A percentile compares a stretch with the other conserved stretches of the same genome.
phyloP scores from a whole-genome alignment of 2,797 vertebrate genomes.

The Labeo calbasu region DNA sequence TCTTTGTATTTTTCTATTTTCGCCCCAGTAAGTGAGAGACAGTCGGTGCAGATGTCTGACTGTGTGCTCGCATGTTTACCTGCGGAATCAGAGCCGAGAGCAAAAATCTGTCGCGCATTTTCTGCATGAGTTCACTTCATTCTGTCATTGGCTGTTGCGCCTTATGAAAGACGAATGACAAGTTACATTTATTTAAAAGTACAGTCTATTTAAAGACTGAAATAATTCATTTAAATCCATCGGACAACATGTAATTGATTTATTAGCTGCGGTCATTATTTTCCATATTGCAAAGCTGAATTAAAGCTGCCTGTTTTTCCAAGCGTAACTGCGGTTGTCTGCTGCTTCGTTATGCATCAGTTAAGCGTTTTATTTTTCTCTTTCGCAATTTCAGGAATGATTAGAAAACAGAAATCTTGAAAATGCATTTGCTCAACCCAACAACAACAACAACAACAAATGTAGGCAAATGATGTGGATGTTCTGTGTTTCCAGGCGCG shows the following conservation, averaged over 20 bases:
- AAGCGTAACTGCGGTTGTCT: background rate
- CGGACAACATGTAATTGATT: background rate
- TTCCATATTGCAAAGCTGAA: background rate
- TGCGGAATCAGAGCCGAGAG: background rate
- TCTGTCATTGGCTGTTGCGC: slow-evolving; percentile 6
- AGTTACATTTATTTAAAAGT: background rate
- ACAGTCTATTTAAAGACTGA: background rate
- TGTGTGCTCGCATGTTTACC: slow-evolving; percentile 3
- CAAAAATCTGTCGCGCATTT: slow-evolving; percentile 11
- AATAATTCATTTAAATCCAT: background rate
- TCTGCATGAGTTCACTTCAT: background rate
- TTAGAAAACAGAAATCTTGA: background rate
- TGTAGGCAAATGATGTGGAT: background rate
- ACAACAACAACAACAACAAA: background rate
- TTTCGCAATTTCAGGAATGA: background rate
- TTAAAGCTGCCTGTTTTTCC: background rate
- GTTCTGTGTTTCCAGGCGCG: background rate
- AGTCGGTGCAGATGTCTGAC: background rate
- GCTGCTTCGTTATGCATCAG: background rate
- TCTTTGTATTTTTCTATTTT: background rate
- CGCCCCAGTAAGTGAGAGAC: background rate
- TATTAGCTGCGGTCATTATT: background rate
- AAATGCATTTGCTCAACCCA: background rate
- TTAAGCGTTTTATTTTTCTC: background rate
- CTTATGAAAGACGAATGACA: background rate